Evolutionary conservation across 2,113 vertebrate genomes (phyloP), one percentile per base, ranked within the genome.

Genomic region (Odontesthes bonariensis): DNA sequence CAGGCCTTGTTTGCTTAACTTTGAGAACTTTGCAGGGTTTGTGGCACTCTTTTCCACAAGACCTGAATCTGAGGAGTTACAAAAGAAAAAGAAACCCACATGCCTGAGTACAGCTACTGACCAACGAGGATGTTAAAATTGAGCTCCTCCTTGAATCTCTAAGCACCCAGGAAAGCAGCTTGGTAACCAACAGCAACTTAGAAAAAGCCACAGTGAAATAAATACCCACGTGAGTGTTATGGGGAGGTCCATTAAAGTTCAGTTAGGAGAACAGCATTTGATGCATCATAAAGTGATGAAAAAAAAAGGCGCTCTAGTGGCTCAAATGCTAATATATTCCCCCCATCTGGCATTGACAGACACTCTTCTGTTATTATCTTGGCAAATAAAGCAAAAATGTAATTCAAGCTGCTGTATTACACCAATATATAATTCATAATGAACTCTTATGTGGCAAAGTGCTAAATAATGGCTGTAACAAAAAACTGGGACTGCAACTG

Each of bases 1-100:
- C 86, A 87, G 80, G 79, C n/a, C 53, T 42, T 90, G 74, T 88
- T 92, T 90, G 87, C 63, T 85, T 86, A 84, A 89, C 77, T 92
- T 79, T 44, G 69, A 77, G 74, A 89, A 83, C 79, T 72, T 69
- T 8, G 61, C 27, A 2, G 70, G 75, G 46, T 89, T 91, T 79
- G 69, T 7, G 22, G 42, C 66, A 17, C 79, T 81, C 55, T 82
- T 72, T 75, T 85, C 53, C 72, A 73, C 76, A 85, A 42, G 4
- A 80, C 27, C 57, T 64, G 22, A 81, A 74, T 73, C 60, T 54
- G 12, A 14, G 38, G 17, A 75, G 51, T 57, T 63, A 63, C 63
- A 72, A 77, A 68, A 59, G 23, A 32, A 54, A 20, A 53, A 42
- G 51, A 53, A 31, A 60, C 73, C 76, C 77, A 38, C 53, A 73